These are phyloP conservation scores for Conops quadrifasciatus DNA, from an alignment of 2,888 invertebrate genomes.

Conservation along the genomic window DNA sequence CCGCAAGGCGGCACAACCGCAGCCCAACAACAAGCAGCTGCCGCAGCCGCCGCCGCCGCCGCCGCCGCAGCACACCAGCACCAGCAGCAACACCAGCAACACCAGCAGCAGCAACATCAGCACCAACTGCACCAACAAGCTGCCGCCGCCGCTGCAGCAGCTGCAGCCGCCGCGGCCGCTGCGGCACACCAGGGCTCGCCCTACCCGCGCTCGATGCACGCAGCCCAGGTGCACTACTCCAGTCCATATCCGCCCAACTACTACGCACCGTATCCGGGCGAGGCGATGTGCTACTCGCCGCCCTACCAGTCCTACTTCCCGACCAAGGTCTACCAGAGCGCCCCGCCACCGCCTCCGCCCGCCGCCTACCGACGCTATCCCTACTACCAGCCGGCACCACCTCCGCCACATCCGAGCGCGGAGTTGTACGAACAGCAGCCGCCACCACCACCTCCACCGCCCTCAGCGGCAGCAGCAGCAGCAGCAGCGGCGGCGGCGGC, in stretches of 20 bases:
- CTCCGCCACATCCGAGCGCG: conserved; percentile 53
- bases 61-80: conserved; percentile 43
- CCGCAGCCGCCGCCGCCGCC: conserved; percentile 10
- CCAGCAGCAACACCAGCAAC: conserved; percentile 46
- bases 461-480: conserved; percentile 49
- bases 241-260: conserved; percentile 65
- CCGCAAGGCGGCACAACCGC: conserved; percentile 42
- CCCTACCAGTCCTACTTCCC: conserved; percentile 68
- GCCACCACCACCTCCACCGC: conserved; percentile 43
- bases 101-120: conserved; percentile 56
- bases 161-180: conserved; percentile 60
- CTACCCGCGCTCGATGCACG: conserved; percentile 62
- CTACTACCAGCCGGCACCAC: conserved; percentile 56
- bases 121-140: conserved; percentile 55
- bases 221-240: conserved; percentile 65
- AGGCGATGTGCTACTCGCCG: conserved; percentile 66
- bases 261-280: conserved; percentile 64
- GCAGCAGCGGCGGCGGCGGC: conserved; percentile 50
- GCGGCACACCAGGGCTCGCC: conserved; percentile 60
- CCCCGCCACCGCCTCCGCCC: conserved; percentile 58
- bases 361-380: conserved; percentile 59
- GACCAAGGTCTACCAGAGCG: conserved; percentile 67
- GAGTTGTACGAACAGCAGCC: conserved; percentile 58
- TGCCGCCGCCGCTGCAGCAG: conserved; percentile 55
- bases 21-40: conserved; percentile 21